Evolutionary conservation across 2,888 invertebrate genomes (phyloP).

Genomic region (Rapana venosa): DNA sequence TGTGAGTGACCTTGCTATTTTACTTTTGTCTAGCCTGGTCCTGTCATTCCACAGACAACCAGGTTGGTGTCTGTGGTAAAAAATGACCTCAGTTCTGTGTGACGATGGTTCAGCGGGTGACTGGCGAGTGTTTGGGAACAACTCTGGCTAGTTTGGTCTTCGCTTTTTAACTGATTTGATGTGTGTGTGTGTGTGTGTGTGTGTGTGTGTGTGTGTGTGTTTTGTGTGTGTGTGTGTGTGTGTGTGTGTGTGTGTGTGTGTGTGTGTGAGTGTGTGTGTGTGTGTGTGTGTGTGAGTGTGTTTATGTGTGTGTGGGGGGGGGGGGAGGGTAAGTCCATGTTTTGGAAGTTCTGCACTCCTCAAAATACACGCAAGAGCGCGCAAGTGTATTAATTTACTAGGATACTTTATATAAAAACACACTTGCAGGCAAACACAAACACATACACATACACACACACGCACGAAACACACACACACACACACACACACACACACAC

Average conservation of each 20-base stretch:
- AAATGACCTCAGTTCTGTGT: too few relatives aligned
- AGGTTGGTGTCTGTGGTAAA: not conserved
- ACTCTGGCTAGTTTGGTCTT: too few relatives aligned
- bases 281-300: not conserved
- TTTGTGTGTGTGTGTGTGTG: not conserved
- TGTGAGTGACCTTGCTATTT: not conserved
- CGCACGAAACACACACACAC: not conserved
- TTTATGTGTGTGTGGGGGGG: too few relatives aligned
- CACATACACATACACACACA: not conserved
- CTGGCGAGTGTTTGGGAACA: too few relatives aligned
- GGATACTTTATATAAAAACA: not conserved
- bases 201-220: not conserved
- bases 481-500: not conserved
- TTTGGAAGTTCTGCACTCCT: not conserved
- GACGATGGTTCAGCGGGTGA: too few relatives aligned
- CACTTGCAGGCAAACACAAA: not conserved
- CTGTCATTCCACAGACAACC: too few relatives aligned
- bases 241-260: not conserved
- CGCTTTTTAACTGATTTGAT: not conserved
- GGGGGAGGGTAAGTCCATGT: not conserved
- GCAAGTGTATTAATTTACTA: not conserved
- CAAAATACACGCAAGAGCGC: not conserved
- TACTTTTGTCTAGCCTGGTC: too few relatives aligned
- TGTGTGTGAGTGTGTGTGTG: not conserved
- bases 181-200: not conserved